Evolutionary conservation across 2,113 vertebrate species (phyloP).

Genomic region (Erinaceus europaeus): DNA sequence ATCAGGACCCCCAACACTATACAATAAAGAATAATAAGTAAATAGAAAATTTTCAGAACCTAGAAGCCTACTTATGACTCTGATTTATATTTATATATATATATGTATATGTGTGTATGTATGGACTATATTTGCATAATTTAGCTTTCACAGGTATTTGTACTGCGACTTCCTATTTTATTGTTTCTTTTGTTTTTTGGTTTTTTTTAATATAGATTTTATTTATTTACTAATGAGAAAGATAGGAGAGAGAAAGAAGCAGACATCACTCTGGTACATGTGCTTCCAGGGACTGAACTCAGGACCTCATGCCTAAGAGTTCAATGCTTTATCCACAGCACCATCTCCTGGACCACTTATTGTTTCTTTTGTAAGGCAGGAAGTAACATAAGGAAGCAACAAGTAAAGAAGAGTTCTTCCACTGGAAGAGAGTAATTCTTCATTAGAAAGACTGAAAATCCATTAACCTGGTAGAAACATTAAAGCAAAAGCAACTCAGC

Average conservation of each 20-base stretch:
- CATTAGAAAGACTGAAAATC: background rate
- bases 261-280: no score
- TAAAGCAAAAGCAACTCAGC: background rate
- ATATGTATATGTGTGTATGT: no score
- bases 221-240: no score
- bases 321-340: no score
- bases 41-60: background rate
- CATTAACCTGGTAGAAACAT: background rate
- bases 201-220: no score
- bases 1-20: no score
- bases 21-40: no score
- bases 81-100: background rate
- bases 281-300: no score
- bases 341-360: no score
- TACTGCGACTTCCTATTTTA: conserved; percentile 29
- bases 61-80: conserved; percentile 17
- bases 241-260: no score
- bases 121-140: conserved; percentile 23
- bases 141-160: conserved; percentile 27
- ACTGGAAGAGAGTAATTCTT: background rate
- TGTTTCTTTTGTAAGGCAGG: background rate
- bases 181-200: no score
- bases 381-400: background rate
- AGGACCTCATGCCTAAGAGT: no score
- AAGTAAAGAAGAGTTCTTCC: conserved; percentile 1